Evolutionary conservation across 1,140 invertebrate genomes (phyloP), one percentile per base, ranked within the genome.

Genomic region (Saccostrea glomerata): DNA sequence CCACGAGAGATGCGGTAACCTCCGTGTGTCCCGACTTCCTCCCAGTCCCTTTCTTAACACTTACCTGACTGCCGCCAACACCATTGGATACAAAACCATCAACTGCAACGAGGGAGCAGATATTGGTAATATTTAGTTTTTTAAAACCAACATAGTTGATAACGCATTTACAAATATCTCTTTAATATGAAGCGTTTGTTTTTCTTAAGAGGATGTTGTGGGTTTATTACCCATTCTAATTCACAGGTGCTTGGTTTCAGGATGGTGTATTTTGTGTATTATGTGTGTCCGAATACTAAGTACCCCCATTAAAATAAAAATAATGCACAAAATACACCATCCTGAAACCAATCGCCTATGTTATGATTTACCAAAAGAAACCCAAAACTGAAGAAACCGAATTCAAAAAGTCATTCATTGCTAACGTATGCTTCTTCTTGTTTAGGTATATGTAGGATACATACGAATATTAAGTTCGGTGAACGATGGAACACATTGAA

Each of bases 81-180:
- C 17, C 20, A 54, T 90, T 6, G 89, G 89, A 12, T 90, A 90
- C 66, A 47, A 40, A 15, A 54, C 77, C n/a, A 90, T 88, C 54
- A 86, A 82, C 54, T 90, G 89, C 63, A 90, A 90, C 54, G 87
- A 88, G 11, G 73, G 87, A 15, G 63, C 70, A 15, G 87, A 88
- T 55, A 54, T 83, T 13, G 89, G 89, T 90, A 83, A 6, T n/a
- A n/a, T 66, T 66, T 23, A 9, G 0, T 7, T n/a, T 66, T 66
- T 66, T n/a, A n/a, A 6, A 23, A 66, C 7, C 13, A 66, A 7
- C 7, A 9, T 6, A 11, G 4, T 82, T 82, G 11, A 9, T 30
- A 15, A 23, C 5, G 6, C 5, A 23, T 40, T 30, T 84, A 5
- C 9, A 36, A 36, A 36, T 36, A 36, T 36, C 30, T 36, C 2